Evolutionary conservation across 2,888 invertebrate species (phyloP).

Genomic region (Nebria brevicollis): DNA sequence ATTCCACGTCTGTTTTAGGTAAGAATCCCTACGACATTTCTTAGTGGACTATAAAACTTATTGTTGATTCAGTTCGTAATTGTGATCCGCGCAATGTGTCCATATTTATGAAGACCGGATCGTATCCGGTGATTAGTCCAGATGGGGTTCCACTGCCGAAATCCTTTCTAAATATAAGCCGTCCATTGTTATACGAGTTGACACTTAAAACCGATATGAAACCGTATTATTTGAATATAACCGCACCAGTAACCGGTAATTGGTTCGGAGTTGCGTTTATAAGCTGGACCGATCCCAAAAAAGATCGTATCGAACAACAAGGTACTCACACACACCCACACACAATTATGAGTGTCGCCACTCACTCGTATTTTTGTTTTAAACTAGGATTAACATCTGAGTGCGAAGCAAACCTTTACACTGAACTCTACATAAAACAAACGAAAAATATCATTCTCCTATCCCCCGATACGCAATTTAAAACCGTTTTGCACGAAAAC

Average conservation of each 20-base stretch:
- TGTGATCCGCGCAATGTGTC: conserved; percentile 67
- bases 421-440: conserved; percentile 53
- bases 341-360: no score
- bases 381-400: conserved; percentile 70
- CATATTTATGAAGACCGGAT: conserved; percentile 80
- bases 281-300: conserved; percentile 79
- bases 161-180: conserved; percentile 57
- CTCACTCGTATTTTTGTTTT: no score
- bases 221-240: conserved; percentile 69
- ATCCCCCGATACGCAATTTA: conserved; percentile 50
- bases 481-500: conserved; percentile 49
- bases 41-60: not conserved
- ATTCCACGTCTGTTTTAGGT: conserved; percentile 58
- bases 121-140: conserved; percentile 84
- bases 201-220: conserved; percentile 72
- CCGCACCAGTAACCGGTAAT: conserved; percentile 76
- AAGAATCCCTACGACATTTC: conserved; percentile 47
- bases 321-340: conserved; percentile 64
- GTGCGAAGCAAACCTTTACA: conserved; percentile 63
- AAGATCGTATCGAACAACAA: conserved; percentile 78
- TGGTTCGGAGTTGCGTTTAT: conserved; percentile 85
- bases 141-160: conserved; percentile 80
- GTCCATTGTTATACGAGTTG: conserved; percentile 66
- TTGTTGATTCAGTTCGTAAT: conserved; percentile 30
- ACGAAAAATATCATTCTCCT: conserved; percentile 52